Evolutionary conservation across 2,113 vertebrate genomes (phyloP), one percentile per base, ranked within the genome.

Genomic region (Scophthalmus maximus): DNA sequence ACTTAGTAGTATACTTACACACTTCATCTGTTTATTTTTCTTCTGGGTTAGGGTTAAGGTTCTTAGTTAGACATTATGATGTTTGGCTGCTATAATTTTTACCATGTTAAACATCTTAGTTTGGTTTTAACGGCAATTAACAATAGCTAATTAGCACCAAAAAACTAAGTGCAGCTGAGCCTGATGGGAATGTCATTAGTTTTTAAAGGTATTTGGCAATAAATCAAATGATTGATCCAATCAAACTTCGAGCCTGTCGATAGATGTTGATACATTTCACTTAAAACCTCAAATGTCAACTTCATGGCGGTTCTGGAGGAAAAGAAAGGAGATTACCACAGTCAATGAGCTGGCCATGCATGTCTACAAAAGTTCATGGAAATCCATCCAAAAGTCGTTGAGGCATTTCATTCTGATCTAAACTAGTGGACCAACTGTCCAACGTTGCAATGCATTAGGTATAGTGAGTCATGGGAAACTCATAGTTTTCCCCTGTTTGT

Each of bases 401-500:
- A 52, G 22, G 27, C 47, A 49, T 53, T 67, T 59, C n/a, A 20
- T 2, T 46, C 23, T 46, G 0, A 17, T 15, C 9, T 29, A 26
- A 14, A 70, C 9, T 15, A 40, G 15, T 38, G 12, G n/a, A 56
- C 3, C 6, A 4, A 29, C 29, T 40, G 20, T 23, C 58, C 1
- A 30, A n/a, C 22, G 10, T 6, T 57, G 20, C 1, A 17, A 7
- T 20, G 18, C 25, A 20, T n/a, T 12, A n/a, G 1, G 0, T 61
- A 29, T 26, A 15, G 38, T 20, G 14, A 61, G 38, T 20, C 2
- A 22, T 62, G 17, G 25, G 74, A 78, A 78, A 78, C 8, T 25
- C 58, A 72, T 55, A 23, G 27, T 22, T 77, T 81, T 76, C 71
- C 74, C 42, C 50, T 56, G 40, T 82, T 81, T 76, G 67, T 76